These are phyloP conservation scores for Auanema freiburgensis DNA, from an alignment of 2,888 invertebrate genomes.

Conservation along the genomic window DNA sequence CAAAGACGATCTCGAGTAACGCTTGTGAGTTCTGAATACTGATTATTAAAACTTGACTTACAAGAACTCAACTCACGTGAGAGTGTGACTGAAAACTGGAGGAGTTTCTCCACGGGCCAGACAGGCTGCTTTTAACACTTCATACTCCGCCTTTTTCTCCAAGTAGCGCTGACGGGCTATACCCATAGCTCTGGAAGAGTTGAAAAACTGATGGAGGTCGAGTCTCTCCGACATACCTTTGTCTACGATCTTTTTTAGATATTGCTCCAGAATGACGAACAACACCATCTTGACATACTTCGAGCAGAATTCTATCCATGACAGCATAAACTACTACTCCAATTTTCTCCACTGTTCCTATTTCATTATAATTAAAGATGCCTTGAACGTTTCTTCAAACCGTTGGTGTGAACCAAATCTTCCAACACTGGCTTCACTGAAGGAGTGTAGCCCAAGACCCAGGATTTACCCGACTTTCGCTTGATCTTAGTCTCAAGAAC, in stretches of 20 bases:
- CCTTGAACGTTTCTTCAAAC: no score
- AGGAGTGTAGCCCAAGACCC: constrained; percentile 21
- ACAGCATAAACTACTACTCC: constrained; percentile 21
- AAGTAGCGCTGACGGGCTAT: constrained; percentile 15
- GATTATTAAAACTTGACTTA: neutral
- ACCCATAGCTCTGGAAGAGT: neutral
- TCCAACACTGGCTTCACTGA: constrained; percentile 23
- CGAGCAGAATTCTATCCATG: constrained; percentile 23
- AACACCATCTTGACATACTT: constrained; percentile 40
- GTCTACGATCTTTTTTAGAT: constrained; percentile 6
- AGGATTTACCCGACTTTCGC: no score
- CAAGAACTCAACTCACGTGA: neutral
- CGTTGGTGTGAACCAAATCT: constrained; percentile 10
- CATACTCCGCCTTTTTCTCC: constrained; percentile 14
- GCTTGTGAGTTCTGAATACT: neutral
- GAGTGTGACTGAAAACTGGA: constrained; percentile 5
- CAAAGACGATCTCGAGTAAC: neutral
- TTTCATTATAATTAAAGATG: no score
- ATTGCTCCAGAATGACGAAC: constrained; percentile 20
- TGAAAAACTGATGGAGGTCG: neutral
- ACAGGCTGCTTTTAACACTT: constrained; percentile 9
- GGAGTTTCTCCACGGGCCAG: neutral
- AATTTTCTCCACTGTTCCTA: constrained; percentile 18
- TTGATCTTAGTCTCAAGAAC: no score
- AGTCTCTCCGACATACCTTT: neutral